Percentiles rank a stretch among this genome's conserved stretches.
phyloP scores from a whole-genome alignment of 2,888 invertebrate genomes.

The Dermolepida albohirtum region DNA sequence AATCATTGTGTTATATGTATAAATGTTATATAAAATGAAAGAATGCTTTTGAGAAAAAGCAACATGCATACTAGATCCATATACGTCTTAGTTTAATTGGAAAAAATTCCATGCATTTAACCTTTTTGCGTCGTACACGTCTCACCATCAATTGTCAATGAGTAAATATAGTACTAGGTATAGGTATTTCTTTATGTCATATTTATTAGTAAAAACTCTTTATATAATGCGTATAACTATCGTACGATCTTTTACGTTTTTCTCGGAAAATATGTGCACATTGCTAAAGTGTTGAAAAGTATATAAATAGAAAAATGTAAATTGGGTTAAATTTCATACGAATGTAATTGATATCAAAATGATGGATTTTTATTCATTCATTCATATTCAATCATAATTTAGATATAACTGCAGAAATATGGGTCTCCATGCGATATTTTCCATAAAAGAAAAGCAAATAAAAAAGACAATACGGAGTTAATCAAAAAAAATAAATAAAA shows the following conservation, averaged over 20 bases:
- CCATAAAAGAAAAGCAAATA: no score
- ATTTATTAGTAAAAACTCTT: slow-evolving; percentile 19
- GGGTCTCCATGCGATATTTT: no score
- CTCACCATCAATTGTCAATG: slow-evolving; percentile 14
- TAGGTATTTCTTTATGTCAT: slow-evolving; percentile 33
- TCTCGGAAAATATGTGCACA: no score
- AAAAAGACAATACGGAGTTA: no score
- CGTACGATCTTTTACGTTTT: background rate
- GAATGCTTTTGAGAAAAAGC: slow-evolving; percentile 33
- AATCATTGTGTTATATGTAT: slow-evolving; percentile 24
- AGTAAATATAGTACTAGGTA: slow-evolving; percentile 10
- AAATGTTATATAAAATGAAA: slow-evolving; percentile 28
- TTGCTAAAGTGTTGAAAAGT: no score
- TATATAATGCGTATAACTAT: background rate
- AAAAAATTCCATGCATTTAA: slow-evolving; percentile 28
- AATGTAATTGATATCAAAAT: no score
- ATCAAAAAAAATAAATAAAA: no score
- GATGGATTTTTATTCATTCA: no score
- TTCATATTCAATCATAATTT: no score
- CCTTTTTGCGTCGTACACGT: slow-evolving; percentile 22
- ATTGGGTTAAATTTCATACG: no score
- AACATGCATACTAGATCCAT: slow-evolving; percentile 18
- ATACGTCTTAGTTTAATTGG: slow-evolving; percentile 27
- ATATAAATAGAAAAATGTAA: no score
- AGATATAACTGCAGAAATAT: no score